Evolutionary conservation across 2,113 vertebrate species (phyloP).

Genomic region (Poeciliopsis occidentalis): DNA sequence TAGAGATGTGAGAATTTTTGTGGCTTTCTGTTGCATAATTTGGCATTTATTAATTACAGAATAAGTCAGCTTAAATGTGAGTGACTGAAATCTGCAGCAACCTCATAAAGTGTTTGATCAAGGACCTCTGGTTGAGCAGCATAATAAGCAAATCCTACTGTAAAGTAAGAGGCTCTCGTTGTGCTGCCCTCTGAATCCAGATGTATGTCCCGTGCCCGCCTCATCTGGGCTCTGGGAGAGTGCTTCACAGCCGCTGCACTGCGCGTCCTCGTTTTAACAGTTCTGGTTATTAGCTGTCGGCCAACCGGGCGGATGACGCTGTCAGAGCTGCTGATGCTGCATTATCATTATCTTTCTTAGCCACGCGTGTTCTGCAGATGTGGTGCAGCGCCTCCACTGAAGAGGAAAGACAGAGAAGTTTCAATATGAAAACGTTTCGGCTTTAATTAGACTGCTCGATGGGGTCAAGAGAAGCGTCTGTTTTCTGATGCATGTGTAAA

Average conservation of each 20-base stretch:
- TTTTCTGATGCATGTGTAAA: conserved; percentile 13
- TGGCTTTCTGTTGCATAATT: neutral
- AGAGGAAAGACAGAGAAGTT: neutral
- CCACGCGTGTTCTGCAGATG: neutral
- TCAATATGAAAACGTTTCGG: neutral
- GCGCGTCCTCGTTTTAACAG: conserved; percentile 20
- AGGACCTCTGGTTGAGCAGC: neutral
- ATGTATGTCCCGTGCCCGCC: conserved; percentile 4
- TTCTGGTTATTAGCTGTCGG: conserved; percentile 1
- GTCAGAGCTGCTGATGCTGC: neutral
- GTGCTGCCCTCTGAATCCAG: neutral
- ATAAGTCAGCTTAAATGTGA: neutral
- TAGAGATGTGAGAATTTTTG: neutral
- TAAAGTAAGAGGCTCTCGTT: conserved; percentile 5
- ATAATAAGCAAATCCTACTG: conserved; percentile 22
- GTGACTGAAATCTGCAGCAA: conserved; percentile 10
- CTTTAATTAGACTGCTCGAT: conserved; percentile 23
- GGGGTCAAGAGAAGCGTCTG: neutral
- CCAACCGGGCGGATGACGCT: conserved; percentile 15
- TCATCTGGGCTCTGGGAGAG: conserved; percentile 25
- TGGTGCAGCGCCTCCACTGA: neutral
- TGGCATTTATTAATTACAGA: too few species aligned
- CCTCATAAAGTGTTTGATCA: neutral
- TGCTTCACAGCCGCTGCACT: conserved; percentile 27
- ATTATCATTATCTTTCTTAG: neutral